A percentile compares a stretch with the other conserved stretches of the same genome.
These are phyloP conservation scores for Anthopleura sola DNA, from an alignment of 64 coral and sea anemone species.

Conservation along the genomic window DNA sequence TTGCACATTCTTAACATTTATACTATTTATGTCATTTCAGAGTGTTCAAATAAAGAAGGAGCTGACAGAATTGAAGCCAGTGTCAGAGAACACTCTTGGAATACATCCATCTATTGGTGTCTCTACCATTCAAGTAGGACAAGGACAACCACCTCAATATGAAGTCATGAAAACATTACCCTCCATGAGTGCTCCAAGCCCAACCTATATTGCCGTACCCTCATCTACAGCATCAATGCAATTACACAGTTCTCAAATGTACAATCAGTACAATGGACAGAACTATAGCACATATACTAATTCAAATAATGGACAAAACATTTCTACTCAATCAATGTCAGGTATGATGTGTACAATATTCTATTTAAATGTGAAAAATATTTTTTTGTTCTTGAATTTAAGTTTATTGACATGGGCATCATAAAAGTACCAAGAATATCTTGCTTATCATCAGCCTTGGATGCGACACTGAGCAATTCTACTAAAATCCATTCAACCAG, in stretches of 20 bases:
- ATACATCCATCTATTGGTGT: conserved; percentile 45
- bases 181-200: conserved; percentile 27
- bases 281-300: conserved; percentile 17
- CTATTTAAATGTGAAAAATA: background rate
- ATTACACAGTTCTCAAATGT: conserved; percentile 1
- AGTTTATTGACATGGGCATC: too few relatives aligned
- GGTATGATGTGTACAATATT: background rate
- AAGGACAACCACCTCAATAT: conserved; percentile 50
- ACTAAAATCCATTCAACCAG: too few relatives aligned
- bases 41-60: conserved; percentile 75
- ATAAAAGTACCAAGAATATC: too few relatives aligned
- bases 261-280: conserved; percentile 13
- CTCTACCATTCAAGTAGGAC: conserved; percentile 57
- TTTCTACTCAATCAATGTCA: background rate
- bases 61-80: conserved; percentile 84
- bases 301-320: conserved; percentile 12
- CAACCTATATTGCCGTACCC: conserved; percentile 62
- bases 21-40: conserved; percentile 16
- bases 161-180: conserved; percentile 48
- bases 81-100: conserved; percentile 48
- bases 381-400: background rate
- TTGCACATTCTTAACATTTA: too few relatives aligned
- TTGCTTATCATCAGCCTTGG: too few relatives aligned
- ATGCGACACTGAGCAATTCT: too few relatives aligned
- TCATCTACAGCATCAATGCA: conserved; percentile 26